Evolutionary conservation across 1,140 invertebrate genomes (phyloP), one percentile per base, ranked within the genome.

Genomic region (Rhyzopertha dominica): DNA sequence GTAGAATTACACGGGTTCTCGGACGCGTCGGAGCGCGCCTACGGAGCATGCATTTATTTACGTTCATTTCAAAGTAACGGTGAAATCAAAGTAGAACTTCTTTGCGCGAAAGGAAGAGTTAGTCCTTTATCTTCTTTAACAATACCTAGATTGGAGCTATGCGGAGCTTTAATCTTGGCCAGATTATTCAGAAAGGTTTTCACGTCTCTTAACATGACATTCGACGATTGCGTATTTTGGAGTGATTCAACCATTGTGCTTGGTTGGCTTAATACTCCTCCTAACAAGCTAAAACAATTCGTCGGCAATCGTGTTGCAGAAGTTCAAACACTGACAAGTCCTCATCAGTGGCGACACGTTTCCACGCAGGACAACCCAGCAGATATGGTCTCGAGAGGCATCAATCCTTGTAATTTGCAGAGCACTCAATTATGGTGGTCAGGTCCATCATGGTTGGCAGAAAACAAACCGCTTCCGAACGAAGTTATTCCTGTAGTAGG

Each of bases 171-270:
- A 5, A 19, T 69, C 1, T 43, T 44, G 10, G 23, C 42, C 12
- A n/a, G 42, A 19, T 25, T 47, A 25, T 30, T 39, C 1, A 5
- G 14, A 1, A 8, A 18, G 8, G 13, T 41, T 8, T 9, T 10
- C 10, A 20, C 17, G 9, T 18, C 31, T 19, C 40, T 46, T 28
- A 9, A 47, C 4, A 9, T 47, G 1, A 30, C 17, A 24, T 18
- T 26, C 7, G 28, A 17, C 2, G 28, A 43, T 17, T 35, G 42
- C 17, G 19, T 18, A 22, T 43, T 53, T 17, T 65, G 28, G 53
- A 55, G 59, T 3, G 69, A 73, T 53, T 72, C 68, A 1, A 60
- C 43, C 4, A 58, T 70, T 10, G 59, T 59, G 1, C 35, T 71
- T 8, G 22, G 53, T 2, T 72, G 68, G 67, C 49, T 72, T 2